A percentile compares a stretch with the other conserved stretches of the same genome.
Evolutionary conservation across 2,888 invertebrate genomes (phyloP).

Genomic region (Andrena marginata): DNA sequence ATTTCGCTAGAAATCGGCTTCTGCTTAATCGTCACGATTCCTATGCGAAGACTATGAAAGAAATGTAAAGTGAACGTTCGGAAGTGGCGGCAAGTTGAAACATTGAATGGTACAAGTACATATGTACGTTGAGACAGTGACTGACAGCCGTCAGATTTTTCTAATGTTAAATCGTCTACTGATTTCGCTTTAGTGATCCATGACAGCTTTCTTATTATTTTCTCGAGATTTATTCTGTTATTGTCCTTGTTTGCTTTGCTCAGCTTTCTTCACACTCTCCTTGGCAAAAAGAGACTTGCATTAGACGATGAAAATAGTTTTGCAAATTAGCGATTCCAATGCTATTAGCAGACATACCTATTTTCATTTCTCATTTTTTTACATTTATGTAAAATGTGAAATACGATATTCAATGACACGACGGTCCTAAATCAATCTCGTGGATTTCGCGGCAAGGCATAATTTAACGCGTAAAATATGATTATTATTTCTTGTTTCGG

Average conservation of each 20-base stretch:
- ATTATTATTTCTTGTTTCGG: background rate
- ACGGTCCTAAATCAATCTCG: constrained; percentile 4
- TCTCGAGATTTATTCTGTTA: too few species aligned
- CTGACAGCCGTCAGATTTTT: background rate
- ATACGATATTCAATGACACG: constrained; percentile 14
- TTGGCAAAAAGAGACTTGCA: too few species aligned
- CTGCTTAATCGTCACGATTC: background rate
- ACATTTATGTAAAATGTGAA: background rate
- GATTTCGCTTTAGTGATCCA: background rate
- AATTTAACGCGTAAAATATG: constrained; percentile 1
- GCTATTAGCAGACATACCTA: too few species aligned
- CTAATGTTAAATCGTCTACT: background rate
- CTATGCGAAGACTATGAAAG: background rate
- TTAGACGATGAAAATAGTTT: too few species aligned
- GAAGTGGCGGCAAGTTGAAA: constrained; percentile 8
- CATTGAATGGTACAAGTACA: background rate
- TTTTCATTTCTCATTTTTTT: background rate
- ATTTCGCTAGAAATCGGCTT: constrained; percentile 9
- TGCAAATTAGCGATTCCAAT: too few species aligned
- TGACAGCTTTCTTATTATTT: too few species aligned
- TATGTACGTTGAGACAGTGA: background rate
- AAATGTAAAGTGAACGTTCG: constrained; percentile 24
- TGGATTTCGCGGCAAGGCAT: background rate
- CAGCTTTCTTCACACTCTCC: too few species aligned
- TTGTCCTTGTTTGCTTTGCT: too few species aligned